Evolutionary conservation across 2,113 vertebrate species (phyloP).

Genomic region (Paraplagusia blochii): DNA sequence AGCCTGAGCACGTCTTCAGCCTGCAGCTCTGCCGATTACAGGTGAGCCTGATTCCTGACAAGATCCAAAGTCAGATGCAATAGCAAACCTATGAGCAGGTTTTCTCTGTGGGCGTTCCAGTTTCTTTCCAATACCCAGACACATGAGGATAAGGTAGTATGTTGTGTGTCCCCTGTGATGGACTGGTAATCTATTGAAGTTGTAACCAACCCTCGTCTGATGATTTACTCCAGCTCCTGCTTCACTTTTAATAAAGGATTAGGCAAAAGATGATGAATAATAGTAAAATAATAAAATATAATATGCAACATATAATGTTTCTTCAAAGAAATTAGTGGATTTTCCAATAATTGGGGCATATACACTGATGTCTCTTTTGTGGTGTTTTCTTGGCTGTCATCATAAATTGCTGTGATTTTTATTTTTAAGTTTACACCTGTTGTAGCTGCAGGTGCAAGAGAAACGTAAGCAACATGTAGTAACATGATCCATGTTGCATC

Average conservation of each 20-base stretch:
- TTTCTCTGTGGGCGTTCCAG: too few species aligned
- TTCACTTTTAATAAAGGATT: too few species aligned
- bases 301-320: too few species aligned
- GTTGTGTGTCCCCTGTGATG: too few species aligned
- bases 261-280: too few species aligned
- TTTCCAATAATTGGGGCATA: not conserved
- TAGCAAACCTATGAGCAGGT: too few species aligned
- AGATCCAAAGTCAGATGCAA: not conserved
- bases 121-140: too few species aligned
- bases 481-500: constrained; percentile 20
- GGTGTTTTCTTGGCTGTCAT: not conserved
- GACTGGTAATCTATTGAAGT: not conserved
- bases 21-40: constrained; percentile 82
- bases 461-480: constrained; percentile 14
- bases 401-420: not conserved
- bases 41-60: constrained; percentile 62
- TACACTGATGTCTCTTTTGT: too few species aligned
- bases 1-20: constrained; percentile 88
- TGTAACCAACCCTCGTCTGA: too few species aligned
- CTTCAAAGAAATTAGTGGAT: not conserved
- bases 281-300: too few species aligned
- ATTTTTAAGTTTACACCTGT: constrained; percentile 9
- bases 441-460: not conserved
- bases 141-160: too few species aligned
- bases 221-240: too few species aligned